These are phyloP conservation scores for Salticus scenicus DNA, from an alignment of 2,888 invertebrate genomes.

Conservation along the genomic window DNA sequence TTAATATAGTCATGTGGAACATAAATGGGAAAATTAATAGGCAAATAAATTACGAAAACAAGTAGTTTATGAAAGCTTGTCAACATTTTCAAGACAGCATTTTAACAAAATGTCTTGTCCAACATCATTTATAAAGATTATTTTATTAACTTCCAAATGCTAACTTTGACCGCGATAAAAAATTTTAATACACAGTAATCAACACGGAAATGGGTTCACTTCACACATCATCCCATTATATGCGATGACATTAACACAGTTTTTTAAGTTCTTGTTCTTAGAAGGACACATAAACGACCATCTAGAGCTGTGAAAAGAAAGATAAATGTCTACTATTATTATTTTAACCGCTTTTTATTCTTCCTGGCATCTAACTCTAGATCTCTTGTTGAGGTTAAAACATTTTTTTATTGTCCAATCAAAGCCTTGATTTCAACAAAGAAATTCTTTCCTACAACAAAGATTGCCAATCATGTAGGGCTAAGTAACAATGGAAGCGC, in stretches of 20 bases:
- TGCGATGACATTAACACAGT: background rate
- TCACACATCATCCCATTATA: background rate
- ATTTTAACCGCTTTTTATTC: background rate
- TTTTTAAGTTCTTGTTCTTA: background rate
- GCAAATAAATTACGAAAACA: too few relatives aligned
- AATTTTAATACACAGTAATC: too few relatives aligned
- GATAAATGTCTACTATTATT: too few relatives aligned
- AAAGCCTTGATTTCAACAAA: background rate
- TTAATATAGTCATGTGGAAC: too few relatives aligned
- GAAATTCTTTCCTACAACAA: background rate
- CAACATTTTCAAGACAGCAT: too few relatives aligned
- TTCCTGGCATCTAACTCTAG: background rate
- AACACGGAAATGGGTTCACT: background rate
- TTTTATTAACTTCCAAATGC: too few relatives aligned
- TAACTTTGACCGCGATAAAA: too few relatives aligned
- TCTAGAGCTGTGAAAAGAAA: background rate
- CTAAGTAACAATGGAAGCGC: constrained; percentile 6
- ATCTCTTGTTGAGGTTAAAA: background rate
- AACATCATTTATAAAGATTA: too few relatives aligned
- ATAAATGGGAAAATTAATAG: too few relatives aligned
- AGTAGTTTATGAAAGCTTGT: too few relatives aligned
- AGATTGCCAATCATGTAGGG: background rate
- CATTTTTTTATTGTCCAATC: constrained; percentile 1
- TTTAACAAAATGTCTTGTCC: too few relatives aligned
- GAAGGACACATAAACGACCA: background rate